Evolutionary conservation across 2,888 invertebrate genomes (phyloP).

Genomic region (Xestia ashworthii): DNA sequence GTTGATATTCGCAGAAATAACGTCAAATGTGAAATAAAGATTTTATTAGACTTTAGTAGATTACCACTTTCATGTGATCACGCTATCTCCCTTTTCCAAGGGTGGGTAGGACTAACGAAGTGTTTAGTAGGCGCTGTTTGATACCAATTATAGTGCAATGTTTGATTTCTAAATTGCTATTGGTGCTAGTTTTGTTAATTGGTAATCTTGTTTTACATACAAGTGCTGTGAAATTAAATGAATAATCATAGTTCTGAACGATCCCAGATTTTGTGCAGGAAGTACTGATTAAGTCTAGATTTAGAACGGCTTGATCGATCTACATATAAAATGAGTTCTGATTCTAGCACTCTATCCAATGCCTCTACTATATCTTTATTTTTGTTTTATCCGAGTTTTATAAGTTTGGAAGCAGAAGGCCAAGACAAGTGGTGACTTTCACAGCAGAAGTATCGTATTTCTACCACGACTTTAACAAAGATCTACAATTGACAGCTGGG

Average conservation of each 20-base stretch:
- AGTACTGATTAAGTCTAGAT: neutral
- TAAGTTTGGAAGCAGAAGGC: neutral
- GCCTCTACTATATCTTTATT: neutral
- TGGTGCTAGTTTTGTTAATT: neutral
- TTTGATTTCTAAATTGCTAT: conserved; percentile 35
- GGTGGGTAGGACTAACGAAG: conserved; percentile 27
- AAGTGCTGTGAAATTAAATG: conserved; percentile 9
- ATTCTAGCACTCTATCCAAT: neutral
- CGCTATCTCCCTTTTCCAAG: conserved; percentile 25
- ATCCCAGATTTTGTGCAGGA: neutral
- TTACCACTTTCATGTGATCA: conserved; percentile 25
- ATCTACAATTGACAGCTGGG: neutral
- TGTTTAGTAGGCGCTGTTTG: conserved; percentile 50
- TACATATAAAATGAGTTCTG: neutral
- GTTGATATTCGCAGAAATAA: neutral
- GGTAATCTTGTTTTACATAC: conserved; percentile 5
- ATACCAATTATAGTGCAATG: conserved; percentile 43
- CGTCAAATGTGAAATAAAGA: neutral
- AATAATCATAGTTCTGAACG: conserved; percentile 1
- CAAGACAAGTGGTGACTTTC: neutral
- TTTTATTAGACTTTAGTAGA: neutral
- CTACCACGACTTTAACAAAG: neutral
- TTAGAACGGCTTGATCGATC: neutral
- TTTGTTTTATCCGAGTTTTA: neutral
- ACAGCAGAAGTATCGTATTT: neutral